Conservation (phyloP, 2,797 vertebrate species). For the Crocodylus rhombifer region DNA sequence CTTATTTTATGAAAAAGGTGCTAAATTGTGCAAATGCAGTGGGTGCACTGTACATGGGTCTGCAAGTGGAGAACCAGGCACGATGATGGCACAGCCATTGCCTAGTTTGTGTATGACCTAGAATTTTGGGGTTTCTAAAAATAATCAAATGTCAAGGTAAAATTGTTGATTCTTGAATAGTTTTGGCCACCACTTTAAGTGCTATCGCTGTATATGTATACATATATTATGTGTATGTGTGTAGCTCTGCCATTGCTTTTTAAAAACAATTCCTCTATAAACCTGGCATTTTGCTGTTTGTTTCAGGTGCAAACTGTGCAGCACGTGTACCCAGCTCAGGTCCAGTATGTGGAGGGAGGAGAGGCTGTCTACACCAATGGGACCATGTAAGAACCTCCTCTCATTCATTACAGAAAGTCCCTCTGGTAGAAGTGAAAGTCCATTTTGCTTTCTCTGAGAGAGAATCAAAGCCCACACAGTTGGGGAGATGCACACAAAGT, state of each 20-base stretch:
- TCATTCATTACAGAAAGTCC: not conserved
- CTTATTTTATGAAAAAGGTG: no score
- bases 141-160: not conserved
- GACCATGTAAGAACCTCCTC: conserved; percentile 88
- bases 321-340: conserved; percentile 93
- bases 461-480: no score
- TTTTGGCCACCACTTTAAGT: not conserved
- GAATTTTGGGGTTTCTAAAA: not conserved
- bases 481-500: not conserved
- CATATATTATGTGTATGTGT: no score
- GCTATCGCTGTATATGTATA: not conserved
- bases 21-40: no score
- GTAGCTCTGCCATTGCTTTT: accelerated
- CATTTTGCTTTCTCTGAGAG: not conserved
- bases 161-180: not conserved
- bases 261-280: not conserved
- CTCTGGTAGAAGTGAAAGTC: not conserved
- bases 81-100: not conserved
- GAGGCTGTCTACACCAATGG: conserved; percentile 96
- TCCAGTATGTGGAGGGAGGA: conserved; percentile 95
- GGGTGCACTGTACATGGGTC: no score
- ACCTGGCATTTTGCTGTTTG: not conserved
- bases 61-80: not conserved
- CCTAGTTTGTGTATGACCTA: not conserved
- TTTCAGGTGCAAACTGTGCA: conserved; percentile 91